Base-by-base conservation (phyloP, 1,140 invertebrate genomes). In the Drosophila truncata region DNA sequence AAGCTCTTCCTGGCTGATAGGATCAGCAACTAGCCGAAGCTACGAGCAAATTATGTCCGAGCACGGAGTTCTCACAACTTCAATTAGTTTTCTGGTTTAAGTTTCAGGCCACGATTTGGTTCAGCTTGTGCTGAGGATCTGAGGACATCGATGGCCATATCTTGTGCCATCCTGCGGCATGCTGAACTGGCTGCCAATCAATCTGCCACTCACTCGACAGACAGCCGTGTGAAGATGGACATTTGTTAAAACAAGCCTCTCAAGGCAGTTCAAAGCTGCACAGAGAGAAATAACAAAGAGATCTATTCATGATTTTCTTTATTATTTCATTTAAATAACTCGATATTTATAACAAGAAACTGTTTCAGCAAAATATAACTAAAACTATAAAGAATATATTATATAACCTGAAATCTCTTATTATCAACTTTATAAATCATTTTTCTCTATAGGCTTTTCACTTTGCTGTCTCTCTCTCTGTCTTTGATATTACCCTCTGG, bases 191-290 rank as follows among this genome's bases (percentile, higher is more conserved):
- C 63, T 54, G 62, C 39, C 57, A 63, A 62, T 69, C 63, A 18
- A 54, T 37, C 60, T 67, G 62, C 49, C 61, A 62, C 65, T 72
- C 42, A 61, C 50, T 49, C 33, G 57, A n/a, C n/a, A 47, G 62
- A 73, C 67, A 69, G 54, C 16, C 78, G 61, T 85, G 78, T 59
- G 78, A 70, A 72, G 47, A 66, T 66, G 73, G 71, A 78, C 80
- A 87, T 66, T 88, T 83, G 84, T 66, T 76, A 37, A 70, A 47
- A 57, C 82, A 79, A 67, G 54, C 61, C 55, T 27, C 39, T 23
- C 8, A 3, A 13, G 14, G 44, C 23, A 57, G 37, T 8, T 23
- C 9, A 47, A n/a, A 50, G 42, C 20, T 31, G 31, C 23, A 50
- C 31, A 3, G 16, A 50, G 4, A 25, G 37, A 41, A 44, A n/a